Evolutionary conservation across 2,888 invertebrate species (phyloP).

Genomic region (Oscheius myriophilus): DNA sequence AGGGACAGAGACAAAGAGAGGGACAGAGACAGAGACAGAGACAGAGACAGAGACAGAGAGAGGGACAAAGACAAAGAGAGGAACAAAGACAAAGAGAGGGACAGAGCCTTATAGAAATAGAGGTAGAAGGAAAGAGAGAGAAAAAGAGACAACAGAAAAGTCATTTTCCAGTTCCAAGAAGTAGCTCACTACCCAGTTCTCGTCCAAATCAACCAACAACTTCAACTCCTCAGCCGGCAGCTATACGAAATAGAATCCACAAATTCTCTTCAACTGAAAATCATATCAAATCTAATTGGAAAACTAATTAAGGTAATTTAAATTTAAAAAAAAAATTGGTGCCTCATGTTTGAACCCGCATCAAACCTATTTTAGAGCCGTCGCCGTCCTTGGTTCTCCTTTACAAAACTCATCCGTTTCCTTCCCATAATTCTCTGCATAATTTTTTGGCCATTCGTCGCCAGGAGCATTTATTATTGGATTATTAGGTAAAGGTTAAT

Average conservation of each 20-base stretch:
- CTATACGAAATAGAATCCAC: constrained; percentile 56
- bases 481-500: constrained; percentile 19
- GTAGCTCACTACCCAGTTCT: constrained; percentile 56
- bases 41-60: too few species aligned
- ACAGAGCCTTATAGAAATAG: too few species aligned
- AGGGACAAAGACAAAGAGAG: too few species aligned
- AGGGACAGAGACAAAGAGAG: not conserved
- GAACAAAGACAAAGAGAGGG: too few species aligned
- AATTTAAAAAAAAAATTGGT: too few species aligned
- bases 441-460: constrained; percentile 29
- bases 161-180: constrained; percentile 52
- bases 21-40: not conserved
- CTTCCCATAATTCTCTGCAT: constrained; percentile 20
- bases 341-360: not conserved
- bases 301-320: constrained; percentile 40
- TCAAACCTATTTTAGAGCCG: constrained; percentile 8
- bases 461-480: constrained; percentile 21
- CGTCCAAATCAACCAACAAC: constrained; percentile 57
- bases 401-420: constrained; percentile 16
- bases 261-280: constrained; percentile 53
- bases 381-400: constrained; percentile 23
- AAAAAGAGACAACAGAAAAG: too few species aligned
- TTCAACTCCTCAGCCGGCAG: constrained; percentile 52
- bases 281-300: constrained; percentile 54
- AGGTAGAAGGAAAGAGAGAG: too few species aligned